phyloP scores from a whole-genome alignment of 2,888 invertebrate species.

The Schizotus pectinicornis region DNA sequence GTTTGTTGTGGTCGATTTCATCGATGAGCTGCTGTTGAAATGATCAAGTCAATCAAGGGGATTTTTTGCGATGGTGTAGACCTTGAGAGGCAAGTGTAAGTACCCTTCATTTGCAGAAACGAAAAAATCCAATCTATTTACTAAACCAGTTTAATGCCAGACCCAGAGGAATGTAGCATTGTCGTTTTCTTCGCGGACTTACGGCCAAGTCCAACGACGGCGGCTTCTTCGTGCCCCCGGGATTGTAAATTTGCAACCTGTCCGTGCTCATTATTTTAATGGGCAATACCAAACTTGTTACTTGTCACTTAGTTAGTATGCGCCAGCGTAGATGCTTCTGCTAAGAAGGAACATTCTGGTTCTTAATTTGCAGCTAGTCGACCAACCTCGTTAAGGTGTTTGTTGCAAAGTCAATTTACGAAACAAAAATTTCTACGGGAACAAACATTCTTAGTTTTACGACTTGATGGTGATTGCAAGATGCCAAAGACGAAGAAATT shows the following conservation, averaged over 20 bases:
- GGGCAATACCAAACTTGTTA: conserved; percentile 24
- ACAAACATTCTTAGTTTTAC: too few relatives aligned
- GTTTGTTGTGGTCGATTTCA: too few relatives aligned
- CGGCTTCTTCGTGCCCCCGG: conserved; percentile 18
- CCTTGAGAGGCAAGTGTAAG: not conserved
- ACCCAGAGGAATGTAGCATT: conserved; percentile 29
- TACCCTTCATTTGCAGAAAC: conserved; percentile 14
- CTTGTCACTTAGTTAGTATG: conserved; percentile 3
- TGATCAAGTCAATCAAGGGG: conserved; percentile 1
- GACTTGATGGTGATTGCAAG: too few relatives aligned
- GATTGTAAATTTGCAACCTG: conserved; percentile 27
- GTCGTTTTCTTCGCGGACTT: conserved; percentile 2
- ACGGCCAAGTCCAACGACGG: conserved; percentile 12
- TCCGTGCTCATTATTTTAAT: conserved; percentile 26
- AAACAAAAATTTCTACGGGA: too few relatives aligned
- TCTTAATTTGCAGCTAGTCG: too few relatives aligned
- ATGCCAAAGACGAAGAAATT: too few relatives aligned
- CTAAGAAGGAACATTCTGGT: not conserved
- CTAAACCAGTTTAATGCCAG: conserved; percentile 35
- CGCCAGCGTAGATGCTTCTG: not conserved
- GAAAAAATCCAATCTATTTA: conserved; percentile 27
- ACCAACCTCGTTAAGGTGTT: too few relatives aligned
- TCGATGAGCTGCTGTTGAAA: too few relatives aligned
- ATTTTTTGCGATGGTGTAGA: not conserved
- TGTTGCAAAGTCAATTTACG: too few relatives aligned